Conservation (phyloP, 2,888 invertebrate species). For the Leuctra nigra region DNA sequence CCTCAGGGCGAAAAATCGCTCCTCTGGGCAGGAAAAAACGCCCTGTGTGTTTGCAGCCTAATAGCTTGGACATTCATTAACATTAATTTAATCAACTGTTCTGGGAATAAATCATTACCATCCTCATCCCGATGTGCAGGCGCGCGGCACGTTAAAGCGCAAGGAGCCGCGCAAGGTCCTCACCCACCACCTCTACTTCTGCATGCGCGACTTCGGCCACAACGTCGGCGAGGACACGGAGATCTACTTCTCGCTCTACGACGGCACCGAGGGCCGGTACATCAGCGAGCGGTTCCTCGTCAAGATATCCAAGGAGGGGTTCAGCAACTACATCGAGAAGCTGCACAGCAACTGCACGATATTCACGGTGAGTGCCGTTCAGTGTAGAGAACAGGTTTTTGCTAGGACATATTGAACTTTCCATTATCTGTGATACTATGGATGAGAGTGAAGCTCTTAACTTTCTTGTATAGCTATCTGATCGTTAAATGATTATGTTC, state of each 20-base stretch:
- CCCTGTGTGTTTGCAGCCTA: no score
- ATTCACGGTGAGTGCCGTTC: constrained; percentile 62
- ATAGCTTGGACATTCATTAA: no score
- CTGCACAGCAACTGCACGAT: constrained; percentile 82
- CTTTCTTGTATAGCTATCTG: no score
- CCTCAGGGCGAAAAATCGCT: no score
- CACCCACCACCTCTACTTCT: constrained; percentile 77
- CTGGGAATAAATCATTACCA: no score
- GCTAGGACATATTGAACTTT: no score
- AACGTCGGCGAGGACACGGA: constrained; percentile 84
- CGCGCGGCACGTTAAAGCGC: constrained; percentile 50
- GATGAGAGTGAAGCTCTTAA: no score
- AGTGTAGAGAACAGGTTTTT: no score
- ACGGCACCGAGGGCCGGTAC: constrained; percentile 67
- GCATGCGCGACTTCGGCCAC: constrained; percentile 83
- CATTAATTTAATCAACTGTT: no score
- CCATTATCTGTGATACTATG: no score
- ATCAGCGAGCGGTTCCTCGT: constrained; percentile 84
- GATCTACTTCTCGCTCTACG: constrained; percentile 80
- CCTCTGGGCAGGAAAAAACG: no score
- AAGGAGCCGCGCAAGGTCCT: constrained; percentile 52
- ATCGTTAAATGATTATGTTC: no score
- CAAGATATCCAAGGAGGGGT: constrained; percentile 81
- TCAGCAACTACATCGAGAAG: constrained; percentile 82
- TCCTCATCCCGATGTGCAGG: constrained; percentile 36